Evolutionary conservation across 2,113 vertebrate species (phyloP).

Genomic region (Centropus bengalensis): DNA sequence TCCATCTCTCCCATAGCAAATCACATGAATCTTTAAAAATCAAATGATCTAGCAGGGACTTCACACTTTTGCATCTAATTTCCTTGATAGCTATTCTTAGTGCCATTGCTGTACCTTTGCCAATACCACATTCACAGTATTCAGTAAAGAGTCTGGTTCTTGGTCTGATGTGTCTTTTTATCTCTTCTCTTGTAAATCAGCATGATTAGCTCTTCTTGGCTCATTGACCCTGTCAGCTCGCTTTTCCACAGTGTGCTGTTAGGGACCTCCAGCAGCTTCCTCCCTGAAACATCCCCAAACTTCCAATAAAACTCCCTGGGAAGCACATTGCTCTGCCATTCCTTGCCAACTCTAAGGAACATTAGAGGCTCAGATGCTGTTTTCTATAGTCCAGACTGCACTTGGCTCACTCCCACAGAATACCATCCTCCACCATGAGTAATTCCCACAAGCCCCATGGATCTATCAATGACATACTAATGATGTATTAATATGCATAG

Average conservation of each 20-base stretch:
- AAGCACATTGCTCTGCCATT: not conserved
- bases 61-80: not conserved
- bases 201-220: not conserved
- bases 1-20: not conserved
- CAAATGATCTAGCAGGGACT: not conserved
- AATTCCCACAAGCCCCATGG: not conserved
- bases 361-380: not conserved
- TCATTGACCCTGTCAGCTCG: not conserved
- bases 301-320: not conserved
- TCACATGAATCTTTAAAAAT: not conserved
- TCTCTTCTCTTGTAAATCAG: not conserved
- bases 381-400: not conserved
- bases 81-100: not conserved
- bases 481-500: no score
- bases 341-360: not conserved
- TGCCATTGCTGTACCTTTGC: not conserved
- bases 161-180: not conserved
- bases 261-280: not conserved
- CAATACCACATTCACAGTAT: not conserved
- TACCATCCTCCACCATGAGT: not conserved
- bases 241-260: not conserved
- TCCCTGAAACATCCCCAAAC: not conserved
- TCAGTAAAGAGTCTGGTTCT: not conserved
- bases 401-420: rapidly evolving
- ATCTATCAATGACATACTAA: not conserved